Evolutionary conservation across 2,888 invertebrate species (phyloP), one percentile per base, ranked within the genome.

Genomic region (Xylota segnis): DNA sequence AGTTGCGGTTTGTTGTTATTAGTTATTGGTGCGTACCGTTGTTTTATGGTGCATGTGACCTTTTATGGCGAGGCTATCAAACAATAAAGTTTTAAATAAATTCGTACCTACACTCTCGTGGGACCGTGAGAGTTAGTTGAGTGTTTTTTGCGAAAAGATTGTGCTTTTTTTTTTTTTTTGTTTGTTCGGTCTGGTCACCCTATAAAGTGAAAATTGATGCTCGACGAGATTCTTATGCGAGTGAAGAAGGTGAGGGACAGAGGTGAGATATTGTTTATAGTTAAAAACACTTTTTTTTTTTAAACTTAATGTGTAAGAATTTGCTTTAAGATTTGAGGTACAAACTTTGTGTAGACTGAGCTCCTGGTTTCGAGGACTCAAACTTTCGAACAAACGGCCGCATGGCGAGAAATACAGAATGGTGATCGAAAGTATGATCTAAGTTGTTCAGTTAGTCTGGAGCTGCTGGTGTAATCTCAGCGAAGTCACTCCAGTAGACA

Each of bases 231-330:
- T 18, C 74, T 70, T 45, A 70, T 75, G 81, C 40, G 81, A 54
- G 58, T 81, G 52, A 78, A 78, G 78, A 75, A 84, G 68, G 63
- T 50, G 61, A 79, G 83, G 37, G 12, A 47, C 5, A 68, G 75
- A 81, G 84, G 84, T 84, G 70, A 84, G 81, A 40, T 34, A 37
- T 27, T 34, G 10, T 58, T 18, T 58, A 0, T n/a, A n/a, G n/a
- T n/a, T n/a, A n/a, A n/a, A n/a, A n/a, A n/a, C n/a, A n/a, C n/a
- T 29, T 54, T 82, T 2, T 12, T 14, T 37, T 72, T n/a, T 66
- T 2, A 29, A 12, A n/a, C n/a, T n/a, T n/a, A n/a, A 34, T 10
- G 2, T 9, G 1, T 23, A 23, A n/a, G n/a, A n/a, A n/a, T n/a
- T n/a, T n/a, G n/a, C n/a, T n/a, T n/a, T n/a, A n/a, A n/a, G n/a